A percentile compares a stretch with the other conserved stretches of the same genome.
Evolutionary conservation across 2,113 vertebrate species (phyloP).

Genomic region (Thamnaconus septentrionalis): DNA sequence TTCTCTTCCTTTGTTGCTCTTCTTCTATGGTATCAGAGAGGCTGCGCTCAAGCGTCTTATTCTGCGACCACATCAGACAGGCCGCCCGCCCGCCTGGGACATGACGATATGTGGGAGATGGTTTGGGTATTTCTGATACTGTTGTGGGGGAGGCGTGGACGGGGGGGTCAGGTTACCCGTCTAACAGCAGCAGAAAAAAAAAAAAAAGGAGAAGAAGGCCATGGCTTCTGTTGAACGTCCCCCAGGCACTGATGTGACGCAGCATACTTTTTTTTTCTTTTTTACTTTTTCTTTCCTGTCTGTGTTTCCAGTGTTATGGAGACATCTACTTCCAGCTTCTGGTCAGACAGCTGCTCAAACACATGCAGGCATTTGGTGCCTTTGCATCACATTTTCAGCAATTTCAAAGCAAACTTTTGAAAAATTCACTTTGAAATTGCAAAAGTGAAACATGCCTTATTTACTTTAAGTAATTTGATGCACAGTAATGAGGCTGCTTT

Average conservation of each 20-base stretch:
- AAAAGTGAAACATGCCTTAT: too few relatives aligned
- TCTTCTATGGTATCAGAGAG: constrained; percentile 26
- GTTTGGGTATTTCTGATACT: constrained; percentile 14
- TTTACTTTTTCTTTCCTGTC: too few relatives aligned
- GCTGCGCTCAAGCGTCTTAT: constrained; percentile 20
- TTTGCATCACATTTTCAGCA: too few relatives aligned
- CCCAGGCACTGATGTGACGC: neutral
- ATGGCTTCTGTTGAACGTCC: constrained; percentile 5
- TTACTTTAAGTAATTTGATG: too few relatives aligned
- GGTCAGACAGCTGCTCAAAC: too few relatives aligned
- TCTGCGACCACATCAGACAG: constrained; percentile 47
- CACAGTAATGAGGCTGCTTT: too few relatives aligned
- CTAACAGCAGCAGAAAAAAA: neutral
- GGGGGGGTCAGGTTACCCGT: constrained; percentile 40
- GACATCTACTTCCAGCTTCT: too few relatives aligned
- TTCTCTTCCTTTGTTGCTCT: constrained; percentile 30
- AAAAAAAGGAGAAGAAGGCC: too few relatives aligned
- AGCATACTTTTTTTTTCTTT: neutral
- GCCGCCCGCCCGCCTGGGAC: constrained; percentile 13
- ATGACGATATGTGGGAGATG: neutral
- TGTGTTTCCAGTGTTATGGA: too few relatives aligned
- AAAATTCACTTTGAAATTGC: too few relatives aligned
- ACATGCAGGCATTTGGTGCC: too few relatives aligned
- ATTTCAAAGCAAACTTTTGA: too few relatives aligned
- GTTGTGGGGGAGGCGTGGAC: neutral